Evolutionary conservation across 2,888 invertebrate species (phyloP).

Genomic region (Ernsta delagoae): DNA sequence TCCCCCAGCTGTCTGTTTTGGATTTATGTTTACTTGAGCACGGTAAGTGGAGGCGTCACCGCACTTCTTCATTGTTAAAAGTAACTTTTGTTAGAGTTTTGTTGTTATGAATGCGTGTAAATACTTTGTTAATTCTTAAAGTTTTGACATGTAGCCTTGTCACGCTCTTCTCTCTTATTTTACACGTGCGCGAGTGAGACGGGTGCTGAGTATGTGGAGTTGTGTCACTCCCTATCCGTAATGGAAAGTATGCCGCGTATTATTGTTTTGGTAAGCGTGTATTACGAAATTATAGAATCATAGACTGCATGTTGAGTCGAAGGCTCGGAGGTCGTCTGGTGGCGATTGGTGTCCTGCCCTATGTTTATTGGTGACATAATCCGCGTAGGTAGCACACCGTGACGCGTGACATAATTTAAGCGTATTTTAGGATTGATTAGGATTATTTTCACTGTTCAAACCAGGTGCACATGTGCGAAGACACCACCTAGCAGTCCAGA

Average conservation of each 20-base stretch:
- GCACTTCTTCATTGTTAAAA: slow-evolving; percentile 13
- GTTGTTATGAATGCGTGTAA: slow-evolving; percentile 58
- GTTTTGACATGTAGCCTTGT: slow-evolving; percentile 68
- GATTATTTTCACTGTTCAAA: slow-evolving; percentile 43
- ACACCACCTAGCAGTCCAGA: neutral
- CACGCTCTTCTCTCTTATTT: slow-evolving; percentile 54
- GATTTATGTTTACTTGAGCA: slow-evolving; percentile 80
- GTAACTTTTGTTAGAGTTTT: slow-evolving; percentile 45
- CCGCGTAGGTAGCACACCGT: slow-evolving; percentile 57
- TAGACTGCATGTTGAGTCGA: slow-evolving; percentile 46
- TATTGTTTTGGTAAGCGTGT: slow-evolving; percentile 76
- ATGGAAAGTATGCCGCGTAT: slow-evolving; percentile 75
- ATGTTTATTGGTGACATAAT: slow-evolving; percentile 54
- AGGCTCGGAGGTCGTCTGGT: slow-evolving; percentile 51
- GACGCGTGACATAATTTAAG: slow-evolving; percentile 64
- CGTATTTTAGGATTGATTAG: slow-evolving; percentile 56
- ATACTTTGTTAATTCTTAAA: slow-evolving; percentile 57
- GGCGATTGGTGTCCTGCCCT: slow-evolving; percentile 52
- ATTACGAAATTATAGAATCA: slow-evolving; percentile 69
- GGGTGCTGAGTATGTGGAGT: slow-evolving; percentile 54
- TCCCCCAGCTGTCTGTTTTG: slow-evolving; percentile 69
- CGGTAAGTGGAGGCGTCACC: slow-evolving; percentile 61
- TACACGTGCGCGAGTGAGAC: slow-evolving; percentile 60
- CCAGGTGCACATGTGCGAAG: slow-evolving; percentile 11
- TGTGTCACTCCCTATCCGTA: slow-evolving; percentile 62